These are phyloP conservation scores for Ochropacha duplaris DNA, from an alignment of 2,888 invertebrate species.

Conservation along the genomic window DNA sequence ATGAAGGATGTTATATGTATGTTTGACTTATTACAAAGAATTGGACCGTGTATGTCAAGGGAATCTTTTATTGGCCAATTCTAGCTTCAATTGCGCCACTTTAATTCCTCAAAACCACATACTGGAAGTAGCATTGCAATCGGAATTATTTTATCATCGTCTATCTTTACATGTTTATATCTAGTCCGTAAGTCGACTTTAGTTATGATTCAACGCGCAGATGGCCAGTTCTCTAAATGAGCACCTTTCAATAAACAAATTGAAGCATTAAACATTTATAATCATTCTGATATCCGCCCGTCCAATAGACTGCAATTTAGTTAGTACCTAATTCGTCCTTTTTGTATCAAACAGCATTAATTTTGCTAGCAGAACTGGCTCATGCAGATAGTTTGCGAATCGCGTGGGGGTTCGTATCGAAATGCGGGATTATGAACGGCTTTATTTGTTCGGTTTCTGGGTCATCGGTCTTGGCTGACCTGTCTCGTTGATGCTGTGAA, in stretches of 20 bases:
- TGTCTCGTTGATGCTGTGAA: slow-evolving; percentile 38
- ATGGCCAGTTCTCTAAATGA: background rate
- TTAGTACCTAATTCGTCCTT: background rate
- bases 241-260: background rate
- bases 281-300: background rate
- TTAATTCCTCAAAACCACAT: background rate
- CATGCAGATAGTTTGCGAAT: slow-evolving; percentile 35
- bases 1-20: too few species aligned
- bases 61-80: too few species aligned
- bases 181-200: background rate
- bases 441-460: slow-evolving; percentile 59
- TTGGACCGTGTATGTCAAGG: too few species aligned
- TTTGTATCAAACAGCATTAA: background rate
- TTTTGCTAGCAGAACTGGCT: slow-evolving; percentile 34
- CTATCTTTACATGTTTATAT: background rate
- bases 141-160: background rate
- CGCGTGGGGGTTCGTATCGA: slow-evolving; percentile 49
- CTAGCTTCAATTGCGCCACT: too few species aligned
- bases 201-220: background rate
- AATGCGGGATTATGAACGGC: slow-evolving; percentile 49
- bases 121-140: background rate
- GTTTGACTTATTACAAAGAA: too few species aligned
- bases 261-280: background rate
- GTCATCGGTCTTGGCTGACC: slow-evolving; percentile 72
- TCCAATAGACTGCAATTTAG: background rate